Evolutionary conservation across 1,140 invertebrate species (phyloP).

Genomic region (Tetramorium alpestre): DNA sequence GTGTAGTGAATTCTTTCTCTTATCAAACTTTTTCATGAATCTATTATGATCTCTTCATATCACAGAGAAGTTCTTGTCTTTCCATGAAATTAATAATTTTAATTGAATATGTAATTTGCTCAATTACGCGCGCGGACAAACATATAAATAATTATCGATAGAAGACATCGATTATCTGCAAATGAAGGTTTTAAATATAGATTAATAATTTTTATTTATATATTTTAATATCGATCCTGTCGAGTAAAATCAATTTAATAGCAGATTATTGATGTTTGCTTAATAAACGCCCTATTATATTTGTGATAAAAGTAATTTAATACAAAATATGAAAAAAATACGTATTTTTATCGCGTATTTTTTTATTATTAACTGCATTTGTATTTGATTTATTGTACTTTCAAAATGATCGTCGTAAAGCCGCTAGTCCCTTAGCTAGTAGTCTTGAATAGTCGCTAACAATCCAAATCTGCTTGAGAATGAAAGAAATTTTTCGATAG

Average conservation of each 20-base stretch:
- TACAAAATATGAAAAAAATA: background rate
- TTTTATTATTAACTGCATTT: background rate
- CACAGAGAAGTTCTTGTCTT: background rate
- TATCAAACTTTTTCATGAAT: background rate
- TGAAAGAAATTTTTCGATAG: background rate
- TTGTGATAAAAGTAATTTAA: background rate
- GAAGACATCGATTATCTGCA: background rate
- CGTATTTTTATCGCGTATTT: background rate
- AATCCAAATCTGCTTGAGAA: slow-evolving; percentile 2
- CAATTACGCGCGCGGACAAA: background rate
- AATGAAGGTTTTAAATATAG: background rate
- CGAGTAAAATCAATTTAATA: background rate
- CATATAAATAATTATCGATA: background rate
- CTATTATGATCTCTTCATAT: background rate
- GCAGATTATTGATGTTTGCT: background rate
- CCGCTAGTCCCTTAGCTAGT: background rate
- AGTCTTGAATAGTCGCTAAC: background rate
- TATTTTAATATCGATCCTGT: too few species aligned
- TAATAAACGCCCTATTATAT: background rate
- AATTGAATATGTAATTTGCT: background rate
- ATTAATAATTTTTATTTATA: background rate
- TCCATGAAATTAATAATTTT: background rate
- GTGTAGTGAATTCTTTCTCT: too few species aligned
- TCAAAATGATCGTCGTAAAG: background rate
- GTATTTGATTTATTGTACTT: background rate